Evolutionary conservation across 2,113 vertebrate species (phyloP).

Genomic region (Plestiodon gilberti): DNA sequence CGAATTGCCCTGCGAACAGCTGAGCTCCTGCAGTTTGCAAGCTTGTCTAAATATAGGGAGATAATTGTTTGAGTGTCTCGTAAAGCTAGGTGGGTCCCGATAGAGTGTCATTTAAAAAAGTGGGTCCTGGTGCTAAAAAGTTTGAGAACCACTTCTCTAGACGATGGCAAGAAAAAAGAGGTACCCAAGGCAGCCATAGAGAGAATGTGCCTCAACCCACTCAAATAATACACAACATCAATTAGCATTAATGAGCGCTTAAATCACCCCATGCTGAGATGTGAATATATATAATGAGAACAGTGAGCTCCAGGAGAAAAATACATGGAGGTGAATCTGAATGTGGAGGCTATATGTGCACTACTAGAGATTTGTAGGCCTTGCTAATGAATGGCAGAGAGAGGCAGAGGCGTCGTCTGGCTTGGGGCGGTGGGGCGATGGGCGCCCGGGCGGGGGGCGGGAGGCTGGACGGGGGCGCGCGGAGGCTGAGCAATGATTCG

Average conservation of each 20-base stretch:
- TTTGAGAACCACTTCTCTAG: neutral
- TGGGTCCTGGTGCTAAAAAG: too few species aligned
- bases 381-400: neutral
- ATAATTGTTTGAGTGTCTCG: too few species aligned
- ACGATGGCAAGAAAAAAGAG: neutral
- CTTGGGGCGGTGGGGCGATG: too few species aligned
- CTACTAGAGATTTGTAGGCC: neutral
- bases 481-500: too few species aligned
- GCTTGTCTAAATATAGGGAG: too few species aligned
- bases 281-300: constrained; percentile 1
- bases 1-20: too few species aligned
- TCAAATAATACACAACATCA: constrained; percentile 10
- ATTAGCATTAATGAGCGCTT: constrained; percentile 28
- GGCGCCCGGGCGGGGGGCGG: too few species aligned
- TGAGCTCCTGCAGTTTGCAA: too few species aligned
- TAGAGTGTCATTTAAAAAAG: too few species aligned
- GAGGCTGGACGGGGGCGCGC: too few species aligned
- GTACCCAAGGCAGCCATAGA: neutral
- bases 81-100: too few species aligned
- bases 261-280: constrained; percentile 25
- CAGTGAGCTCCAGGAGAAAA: neutral
- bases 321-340: neutral
- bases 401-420: accelerated
- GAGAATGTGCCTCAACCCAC: neutral
- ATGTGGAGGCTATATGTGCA: neutral